Base-by-base conservation (phyloP, 2,113 vertebrate genomes). In the Jaculus jaculus region DNA sequence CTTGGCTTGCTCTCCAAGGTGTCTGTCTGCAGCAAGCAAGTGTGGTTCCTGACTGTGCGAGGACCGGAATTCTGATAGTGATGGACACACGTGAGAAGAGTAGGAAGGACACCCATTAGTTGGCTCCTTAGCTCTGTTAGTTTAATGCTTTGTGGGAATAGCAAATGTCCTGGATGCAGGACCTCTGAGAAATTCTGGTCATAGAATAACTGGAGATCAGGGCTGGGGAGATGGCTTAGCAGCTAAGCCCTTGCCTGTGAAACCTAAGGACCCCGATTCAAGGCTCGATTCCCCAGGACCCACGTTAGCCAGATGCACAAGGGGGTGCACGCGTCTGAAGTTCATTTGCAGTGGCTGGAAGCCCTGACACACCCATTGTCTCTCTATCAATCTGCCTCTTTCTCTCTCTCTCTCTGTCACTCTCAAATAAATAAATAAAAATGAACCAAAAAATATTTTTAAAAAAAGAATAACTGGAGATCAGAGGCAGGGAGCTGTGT, bases 161-260 rank as follows among this genome's bases (percentile, higher is more conserved):
- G 87, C 79, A 66, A 74, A n/a, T 37, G 15, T 84, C 18, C 84
- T 85, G 60, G 82, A 34, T 75, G 16, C 37, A 69, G 30, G 34
- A 24, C 68, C 37, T 90, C 85, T 84, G 89, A 74, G 73, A 92
- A 69, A 95, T 91, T 39, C 65, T 81, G 61, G 17, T 91, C 75
- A 61, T 30, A 15, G 77, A 9, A 60, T 84, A 78, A 81, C 74
- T 77, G 47, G 84, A 91, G 60, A 68, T 28, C 82, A 93, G 75
- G 54, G n/a, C n/a, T n/a, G n/a, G n/a, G n/a, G n/a, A n/a, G n/a
- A n/a, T n/a, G n/a, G n/a, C n/a, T n/a, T n/a, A n/a, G n/a, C n/a
- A n/a, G n/a, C n/a, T n/a, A n/a, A n/a, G n/a, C n/a, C n/a, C n/a
- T n/a, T n/a, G n/a, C n/a, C n/a, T n/a, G n/a, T n/a, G n/a, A n/a